Evolutionary conservation across 2,113 vertebrate genomes (phyloP), one percentile per base, ranked within the genome.

Genomic region (Taxidea taxus): DNA sequence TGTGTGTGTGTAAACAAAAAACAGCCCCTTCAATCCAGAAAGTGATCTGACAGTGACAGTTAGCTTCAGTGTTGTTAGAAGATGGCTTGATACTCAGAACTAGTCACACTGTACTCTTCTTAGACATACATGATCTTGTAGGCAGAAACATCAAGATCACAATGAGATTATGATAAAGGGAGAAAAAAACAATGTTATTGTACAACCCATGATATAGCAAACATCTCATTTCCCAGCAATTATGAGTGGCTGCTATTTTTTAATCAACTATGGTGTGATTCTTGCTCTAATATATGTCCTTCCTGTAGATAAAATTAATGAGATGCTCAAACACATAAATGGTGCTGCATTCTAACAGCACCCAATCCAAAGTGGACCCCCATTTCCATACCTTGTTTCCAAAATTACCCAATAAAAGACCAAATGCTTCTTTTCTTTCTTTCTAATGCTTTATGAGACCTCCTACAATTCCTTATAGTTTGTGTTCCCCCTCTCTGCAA

Each of bases 11-110:
- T 10, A 68, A 70, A 8, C 56, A 62, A 74, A 54, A 39, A 75
- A 7, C 3, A 68, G 1, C 1, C 44, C 4, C 7, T 81, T 58
- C 12, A 0, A 51, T 81, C 3, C 4, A 15, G 23, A 10, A 81
- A 85, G 4, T 72, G 37, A 11, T 49, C 6, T 75, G 23, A 72
- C 29, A 23, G 9, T 74, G 56, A 86, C 9, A 87, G 25, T 8
- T 6, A 6, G 4, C 6, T 9, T 84, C 23, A 66, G 6, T 42
- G 27, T 37, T 77, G 20, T 49, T 39, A 85, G 4, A 90, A 58
- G 23, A 49, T 34, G 27, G 12, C 7, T 1, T 60, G 16, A 7
- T 2, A 77, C 1, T 54, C n/a, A 47, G 1, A 54, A 12, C 4
- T 27, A 37, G 37, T 25, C 68, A 54, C 16, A 29, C 5, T 8